These are phyloP conservation scores for Mythimna ferrago DNA, from an alignment of 2,888 invertebrate species.

Conservation along the genomic window DNA sequence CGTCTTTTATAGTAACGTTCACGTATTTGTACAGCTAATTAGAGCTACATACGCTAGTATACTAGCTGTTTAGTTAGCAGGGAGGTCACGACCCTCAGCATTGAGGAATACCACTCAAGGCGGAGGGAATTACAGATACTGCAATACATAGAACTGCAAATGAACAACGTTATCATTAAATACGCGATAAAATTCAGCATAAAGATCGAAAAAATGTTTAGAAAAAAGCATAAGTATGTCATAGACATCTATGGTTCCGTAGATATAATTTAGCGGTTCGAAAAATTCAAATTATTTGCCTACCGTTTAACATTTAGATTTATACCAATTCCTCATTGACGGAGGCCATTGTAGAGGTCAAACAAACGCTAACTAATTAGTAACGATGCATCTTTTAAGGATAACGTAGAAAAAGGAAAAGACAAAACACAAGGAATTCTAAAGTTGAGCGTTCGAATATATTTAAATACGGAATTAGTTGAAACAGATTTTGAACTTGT, in stretches of 20 bases:
- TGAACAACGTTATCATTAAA: constrained; percentile 1
- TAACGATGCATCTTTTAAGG: constrained; percentile 29
- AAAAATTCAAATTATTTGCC: neutral
- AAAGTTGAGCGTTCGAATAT: constrained; percentile 50
- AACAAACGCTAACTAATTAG: constrained; percentile 7
- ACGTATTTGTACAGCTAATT: constrained; percentile 14
- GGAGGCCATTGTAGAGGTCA: constrained; percentile 31
- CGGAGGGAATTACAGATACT: constrained; percentile 16
- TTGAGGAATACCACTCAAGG: too few relatives aligned
- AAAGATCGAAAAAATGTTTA: neutral
- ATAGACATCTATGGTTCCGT: neutral
- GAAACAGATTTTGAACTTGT: constrained; percentile 45
- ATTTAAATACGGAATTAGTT: constrained; percentile 62
- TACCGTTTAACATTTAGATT: constrained; percentile 16
- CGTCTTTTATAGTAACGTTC: constrained; percentile 12
- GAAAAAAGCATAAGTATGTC: neutral
- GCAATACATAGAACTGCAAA: constrained; percentile 15
- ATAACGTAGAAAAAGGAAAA: constrained; percentile 32
- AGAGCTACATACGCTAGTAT: neutral
- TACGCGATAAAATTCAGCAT: neutral
- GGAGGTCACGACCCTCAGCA: too few relatives aligned
- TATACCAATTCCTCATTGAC: constrained; percentile 16
- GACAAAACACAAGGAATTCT: constrained; percentile 41
- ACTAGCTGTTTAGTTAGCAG: too few relatives aligned
- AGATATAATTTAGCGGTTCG: neutral